Evolutionary conservation across 2,888 invertebrate genomes (phyloP).

Genomic region (Gastrophysa polygoni): DNA sequence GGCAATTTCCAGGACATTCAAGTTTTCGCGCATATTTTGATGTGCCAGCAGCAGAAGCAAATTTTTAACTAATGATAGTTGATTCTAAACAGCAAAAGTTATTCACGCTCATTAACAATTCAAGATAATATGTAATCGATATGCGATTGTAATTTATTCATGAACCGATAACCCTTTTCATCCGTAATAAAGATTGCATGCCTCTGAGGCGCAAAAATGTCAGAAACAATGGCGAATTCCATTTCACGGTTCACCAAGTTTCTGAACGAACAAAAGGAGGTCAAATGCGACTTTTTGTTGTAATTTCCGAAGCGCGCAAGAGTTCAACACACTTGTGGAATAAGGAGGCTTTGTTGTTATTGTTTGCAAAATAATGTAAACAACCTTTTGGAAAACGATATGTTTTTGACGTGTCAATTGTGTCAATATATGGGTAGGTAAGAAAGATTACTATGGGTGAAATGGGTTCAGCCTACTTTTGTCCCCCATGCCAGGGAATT

Average conservation of each 20-base stretch:
- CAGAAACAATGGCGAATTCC: constrained; percentile 1
- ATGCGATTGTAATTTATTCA: neutral
- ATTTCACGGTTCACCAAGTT: neutral
- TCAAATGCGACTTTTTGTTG: neutral
- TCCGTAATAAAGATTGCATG: constrained; percentile 10
- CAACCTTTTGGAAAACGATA: constrained; percentile 30
- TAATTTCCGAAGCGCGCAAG: constrained; percentile 4
- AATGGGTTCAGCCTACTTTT: constrained; percentile 21
- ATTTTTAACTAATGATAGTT: too few species aligned
- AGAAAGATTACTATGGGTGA: constrained; percentile 11
- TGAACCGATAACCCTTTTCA: constrained; percentile 8
- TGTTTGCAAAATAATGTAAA: constrained; percentile 42
- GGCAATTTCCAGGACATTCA: too few species aligned
- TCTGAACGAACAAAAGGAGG: constrained; percentile 2
- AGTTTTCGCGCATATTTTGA: too few species aligned
- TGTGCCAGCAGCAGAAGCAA: too few species aligned
- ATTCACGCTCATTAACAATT: too few species aligned
- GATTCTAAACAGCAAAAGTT: too few species aligned
- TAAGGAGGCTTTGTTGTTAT: constrained; percentile 34
- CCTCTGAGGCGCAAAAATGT: neutral
- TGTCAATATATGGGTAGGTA: constrained; percentile 7
- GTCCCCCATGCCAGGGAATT: constrained; percentile 17
- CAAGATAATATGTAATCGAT: too few species aligned
- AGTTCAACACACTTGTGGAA: constrained; percentile 22
- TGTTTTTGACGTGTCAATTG: constrained; percentile 27